Conservation (phyloP, 2,797 vertebrate genomes). For the Anomalospiza imberbis region DNA sequence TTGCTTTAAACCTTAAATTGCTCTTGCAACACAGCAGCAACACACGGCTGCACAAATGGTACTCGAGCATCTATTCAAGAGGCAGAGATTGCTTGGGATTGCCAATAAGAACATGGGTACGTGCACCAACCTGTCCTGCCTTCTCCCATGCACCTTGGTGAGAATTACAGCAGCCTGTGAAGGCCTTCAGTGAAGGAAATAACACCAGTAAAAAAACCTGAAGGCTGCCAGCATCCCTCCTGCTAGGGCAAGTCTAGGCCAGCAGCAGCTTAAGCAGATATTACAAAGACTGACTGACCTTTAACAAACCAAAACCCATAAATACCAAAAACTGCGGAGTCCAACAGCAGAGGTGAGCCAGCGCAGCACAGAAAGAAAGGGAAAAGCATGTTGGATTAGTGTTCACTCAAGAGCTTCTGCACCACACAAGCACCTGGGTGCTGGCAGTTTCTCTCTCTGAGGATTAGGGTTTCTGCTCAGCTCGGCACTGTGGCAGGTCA, state of each 20-base stretch:
- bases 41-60: neutral
- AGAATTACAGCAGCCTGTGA: neutral
- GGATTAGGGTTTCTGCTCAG: neutral
- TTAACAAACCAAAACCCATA: constrained; percentile 11
- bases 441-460: neutral
- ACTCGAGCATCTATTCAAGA: neutral
- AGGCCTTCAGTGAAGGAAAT: neutral
- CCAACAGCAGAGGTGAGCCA: constrained; percentile 12
- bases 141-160: neutral
- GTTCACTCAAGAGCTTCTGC: constrained; percentile 1
- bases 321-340: neutral
- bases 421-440: neutral
- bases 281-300: constrained; percentile 7
- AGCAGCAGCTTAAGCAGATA: neutral
- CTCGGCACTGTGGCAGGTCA: neutral
- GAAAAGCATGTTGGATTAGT: neutral
- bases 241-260: neutral
- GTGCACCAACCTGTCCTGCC: neutral
- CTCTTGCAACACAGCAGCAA: neutral
- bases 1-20: constrained; percentile 4
- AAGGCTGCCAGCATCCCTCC: constrained; percentile 17
- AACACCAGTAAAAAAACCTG: neutral
- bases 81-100: neutral
- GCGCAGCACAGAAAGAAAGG: neutral
- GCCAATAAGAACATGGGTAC: neutral